These are phyloP conservation scores for Campoplex capitator DNA, from an alignment of 2,888 invertebrate species.

Conservation along the genomic window DNA sequence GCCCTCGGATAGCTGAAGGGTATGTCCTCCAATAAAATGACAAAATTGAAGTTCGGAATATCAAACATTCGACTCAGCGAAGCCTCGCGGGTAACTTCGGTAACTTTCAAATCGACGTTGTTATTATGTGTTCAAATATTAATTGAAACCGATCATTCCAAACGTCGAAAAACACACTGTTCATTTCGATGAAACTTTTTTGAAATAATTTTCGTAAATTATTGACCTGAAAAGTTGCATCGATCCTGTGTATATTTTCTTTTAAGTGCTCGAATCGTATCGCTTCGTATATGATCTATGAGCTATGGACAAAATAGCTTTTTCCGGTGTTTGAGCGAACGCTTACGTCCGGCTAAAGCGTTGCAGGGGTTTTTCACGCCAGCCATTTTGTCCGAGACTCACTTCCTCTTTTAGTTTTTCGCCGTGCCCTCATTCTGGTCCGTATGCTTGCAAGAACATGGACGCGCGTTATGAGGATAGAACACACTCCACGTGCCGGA, in stretches of 20 bases:
- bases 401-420: background rate
- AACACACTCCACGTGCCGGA: background rate
- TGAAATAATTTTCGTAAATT: background rate
- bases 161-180: background rate
- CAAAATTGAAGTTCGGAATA: background rate
- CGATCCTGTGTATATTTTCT: background rate
- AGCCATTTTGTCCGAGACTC: constrained; percentile 20
- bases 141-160: background rate
- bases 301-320: constrained; percentile 13
- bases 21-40: background rate
- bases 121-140: background rate
- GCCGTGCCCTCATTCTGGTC: background rate
- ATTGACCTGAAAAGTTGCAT: background rate
- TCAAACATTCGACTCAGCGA: no score
- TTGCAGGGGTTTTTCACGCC: background rate
- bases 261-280: background rate
- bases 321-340: constrained; percentile 30
- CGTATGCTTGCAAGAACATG: background rate
- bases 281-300: background rate
- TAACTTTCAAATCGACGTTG: background rate
- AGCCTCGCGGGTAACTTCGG: background rate
- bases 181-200: background rate
- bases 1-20: background rate
- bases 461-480: background rate
- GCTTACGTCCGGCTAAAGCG: constrained; percentile 28